phyloP scores from a whole-genome alignment of 2,113 vertebrate genomes.

The Ammospiza caudacuta region DNA sequence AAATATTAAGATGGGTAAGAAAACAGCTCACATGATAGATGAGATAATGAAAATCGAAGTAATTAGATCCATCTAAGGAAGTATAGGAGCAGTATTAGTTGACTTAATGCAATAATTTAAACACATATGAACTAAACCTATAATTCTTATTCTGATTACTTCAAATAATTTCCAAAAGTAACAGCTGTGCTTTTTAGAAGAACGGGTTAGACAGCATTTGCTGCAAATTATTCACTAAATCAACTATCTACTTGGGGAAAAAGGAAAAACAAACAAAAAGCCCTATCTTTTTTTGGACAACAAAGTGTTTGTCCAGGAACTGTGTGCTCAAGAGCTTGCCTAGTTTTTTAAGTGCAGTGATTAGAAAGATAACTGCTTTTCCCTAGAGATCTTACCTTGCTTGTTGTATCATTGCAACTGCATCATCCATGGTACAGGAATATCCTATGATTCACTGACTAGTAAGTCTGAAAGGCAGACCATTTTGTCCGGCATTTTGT shows the following conservation, averaged over 20 bases:
- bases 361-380: neutral
- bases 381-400: neutral
- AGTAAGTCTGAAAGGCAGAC: neutral
- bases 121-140: neutral
- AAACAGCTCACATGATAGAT: neutral
- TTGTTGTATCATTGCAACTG: neutral
- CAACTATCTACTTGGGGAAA: neutral
- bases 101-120: neutral
- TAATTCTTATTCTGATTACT: neutral
- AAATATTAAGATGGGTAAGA: neutral
- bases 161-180: neutral
- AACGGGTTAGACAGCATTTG: neutral
- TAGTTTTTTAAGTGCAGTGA: neutral
- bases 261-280: neutral
- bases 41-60: neutral
- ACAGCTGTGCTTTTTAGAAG: neutral
- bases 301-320: neutral
- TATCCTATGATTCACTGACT: neutral
- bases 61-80: neutral
- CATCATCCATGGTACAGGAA: neutral
- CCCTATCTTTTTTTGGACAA: neutral
- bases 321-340: neutral
- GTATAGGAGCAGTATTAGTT: neutral
- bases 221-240: conserved; percentile 6
- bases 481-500: neutral